Conservation (phyloP, 1,140 invertebrate genomes). For the Heliothis subflexa region DNA sequence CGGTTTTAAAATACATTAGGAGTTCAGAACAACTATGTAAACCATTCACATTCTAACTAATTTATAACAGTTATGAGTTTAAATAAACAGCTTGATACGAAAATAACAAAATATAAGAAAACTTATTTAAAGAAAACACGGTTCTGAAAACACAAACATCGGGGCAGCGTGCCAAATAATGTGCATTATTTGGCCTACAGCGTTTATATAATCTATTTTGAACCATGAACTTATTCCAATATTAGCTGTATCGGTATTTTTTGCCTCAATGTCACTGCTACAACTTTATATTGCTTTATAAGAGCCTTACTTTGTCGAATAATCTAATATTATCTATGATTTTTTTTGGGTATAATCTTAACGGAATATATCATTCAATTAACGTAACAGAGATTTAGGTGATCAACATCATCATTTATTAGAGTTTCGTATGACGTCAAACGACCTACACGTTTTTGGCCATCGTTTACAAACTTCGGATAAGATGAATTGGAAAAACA, state of each 20-base stretch:
- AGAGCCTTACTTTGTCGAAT: background rate
- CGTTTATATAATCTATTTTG: slow-evolving; percentile 21
- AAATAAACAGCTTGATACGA: background rate
- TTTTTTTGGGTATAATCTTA: too few species aligned
- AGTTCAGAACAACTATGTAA: too few species aligned
- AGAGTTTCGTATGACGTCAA: too few species aligned
- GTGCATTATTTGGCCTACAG: slow-evolving; percentile 26
- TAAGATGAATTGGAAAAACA: too few species aligned
- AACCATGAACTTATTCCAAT: slow-evolving; percentile 34
- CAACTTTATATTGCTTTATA: background rate
- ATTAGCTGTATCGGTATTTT: slow-evolving; percentile 34
- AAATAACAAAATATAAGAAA: slow-evolving; percentile 8
- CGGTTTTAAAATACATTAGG: too few species aligned
- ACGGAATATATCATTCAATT: background rate
- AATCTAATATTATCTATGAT: too few species aligned
- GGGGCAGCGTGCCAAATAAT: slow-evolving; percentile 16
- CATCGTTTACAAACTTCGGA: too few species aligned
- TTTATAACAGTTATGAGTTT: too few species aligned
- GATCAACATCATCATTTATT: background rate
- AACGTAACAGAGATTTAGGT: background rate
- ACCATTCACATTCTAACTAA: too few species aligned
- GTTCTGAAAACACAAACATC: slow-evolving; percentile 25
- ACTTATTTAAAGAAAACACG: slow-evolving; percentile 20
- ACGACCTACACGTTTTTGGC: too few species aligned
- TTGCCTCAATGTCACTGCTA: slow-evolving; percentile 37